Base-by-base conservation (phyloP, 1,140 invertebrate species). In the Cephus cinctus region DNA sequence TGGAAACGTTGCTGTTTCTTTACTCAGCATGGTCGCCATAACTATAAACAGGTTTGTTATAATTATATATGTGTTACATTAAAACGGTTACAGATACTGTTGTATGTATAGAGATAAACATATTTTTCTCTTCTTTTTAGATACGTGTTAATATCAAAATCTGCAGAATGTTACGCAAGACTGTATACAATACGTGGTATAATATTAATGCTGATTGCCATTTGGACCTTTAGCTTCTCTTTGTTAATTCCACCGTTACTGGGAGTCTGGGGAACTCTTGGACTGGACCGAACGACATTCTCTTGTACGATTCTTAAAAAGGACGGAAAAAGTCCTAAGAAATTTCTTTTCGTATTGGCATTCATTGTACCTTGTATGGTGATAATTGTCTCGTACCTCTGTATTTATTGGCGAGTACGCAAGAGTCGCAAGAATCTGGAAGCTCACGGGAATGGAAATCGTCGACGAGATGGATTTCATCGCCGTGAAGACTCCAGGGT, bases 21-120 rank as follows among this genome's bases (percentile, higher is more conserved):
- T 94, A 18, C 79, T 94, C 32, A 92, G 89, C 60, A 94, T 94
- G 86, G 90, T 92, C 21, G 89, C 88, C 47, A 94, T 94, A 56
- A 92, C 92, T 12, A 78, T 94, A 39, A 94, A 94, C 75, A 86
- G 91, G 89, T 93, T 75, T 67, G 69, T 45, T 19, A 1, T 27
- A 8, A n/a, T 27, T 27, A 27, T 8, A 27, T 27, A n/a, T 8
- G 6, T 27, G n/a, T 27, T 8, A 27, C 25, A n/a, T n/a, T 27
- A 27, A 27, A 27, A 27, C n/a, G 38, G 39, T 43, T 32, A 44
- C 23, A 43, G 18, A 21, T 32, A 27, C 36, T 27, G 25, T 25
- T 21, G 38, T 38, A 38, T 38, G 27, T 22, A 20, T 27, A 16
- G 22, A 9, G 15, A 35, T 21, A 40, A 19, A 12, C 12, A 16